These are phyloP conservation scores for Epinephelus coioides DNA, from an alignment of 2,797 vertebrate genomes.

Conservation along the genomic window DNA sequence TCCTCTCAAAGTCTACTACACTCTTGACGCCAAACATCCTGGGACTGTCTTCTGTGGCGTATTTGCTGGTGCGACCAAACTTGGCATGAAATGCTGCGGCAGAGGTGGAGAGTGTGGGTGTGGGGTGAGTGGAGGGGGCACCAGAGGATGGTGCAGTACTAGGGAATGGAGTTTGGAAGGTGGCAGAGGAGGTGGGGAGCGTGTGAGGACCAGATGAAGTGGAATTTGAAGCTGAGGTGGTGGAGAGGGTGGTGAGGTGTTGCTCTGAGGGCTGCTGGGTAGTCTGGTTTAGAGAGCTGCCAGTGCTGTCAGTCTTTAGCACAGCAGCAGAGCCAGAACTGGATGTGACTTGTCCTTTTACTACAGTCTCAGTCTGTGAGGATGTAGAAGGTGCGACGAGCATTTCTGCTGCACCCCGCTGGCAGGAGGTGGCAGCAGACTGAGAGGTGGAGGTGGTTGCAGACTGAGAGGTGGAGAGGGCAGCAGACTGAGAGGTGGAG, in stretches of 20 bases:
- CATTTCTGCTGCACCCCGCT: background rate
- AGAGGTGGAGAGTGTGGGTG: background rate
- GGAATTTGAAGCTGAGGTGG: background rate
- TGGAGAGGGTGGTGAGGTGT: background rate
- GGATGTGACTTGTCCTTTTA: fast-evolving
- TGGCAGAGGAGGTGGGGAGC: background rate
- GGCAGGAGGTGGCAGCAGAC: background rate
- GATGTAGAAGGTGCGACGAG: fast-evolving
- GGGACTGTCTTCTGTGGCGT: background rate
- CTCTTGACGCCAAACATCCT: constrained; percentile 22
- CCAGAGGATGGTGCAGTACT: background rate
- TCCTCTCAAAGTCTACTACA: constrained; percentile 82
- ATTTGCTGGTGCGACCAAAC: constrained; percentile 17
- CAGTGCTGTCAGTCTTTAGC: background rate
- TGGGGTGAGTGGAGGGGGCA: background rate
- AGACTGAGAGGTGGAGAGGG: too few relatives aligned
- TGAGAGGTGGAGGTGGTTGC: background rate
- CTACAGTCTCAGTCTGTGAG: background rate
- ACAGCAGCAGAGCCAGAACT: fast-evolving
- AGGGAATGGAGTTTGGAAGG: background rate
- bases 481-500: background rate
- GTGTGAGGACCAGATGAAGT: background rate
- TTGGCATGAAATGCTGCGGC: fast-evolving
- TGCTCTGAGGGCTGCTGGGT: constrained; percentile 2
- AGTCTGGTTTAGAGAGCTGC: background rate